These are phyloP conservation scores for Tuta absoluta DNA, from an alignment of 2,888 invertebrate genomes.

Conservation along the genomic window DNA sequence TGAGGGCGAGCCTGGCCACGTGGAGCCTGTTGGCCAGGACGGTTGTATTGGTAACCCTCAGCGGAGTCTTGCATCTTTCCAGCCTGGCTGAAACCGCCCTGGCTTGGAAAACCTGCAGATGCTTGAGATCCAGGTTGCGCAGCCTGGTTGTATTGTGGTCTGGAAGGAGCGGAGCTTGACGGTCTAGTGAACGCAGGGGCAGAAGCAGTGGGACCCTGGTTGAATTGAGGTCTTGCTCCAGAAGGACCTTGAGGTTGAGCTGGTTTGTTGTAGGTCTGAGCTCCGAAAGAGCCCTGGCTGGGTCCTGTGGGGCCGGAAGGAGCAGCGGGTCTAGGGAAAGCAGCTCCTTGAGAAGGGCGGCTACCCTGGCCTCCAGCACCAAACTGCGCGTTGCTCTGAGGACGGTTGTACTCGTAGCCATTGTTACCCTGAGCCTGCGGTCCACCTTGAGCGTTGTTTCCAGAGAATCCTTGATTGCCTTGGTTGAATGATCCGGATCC, in stretches of 20 bases:
- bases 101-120: slow-evolving; percentile 16
- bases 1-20: background rate
- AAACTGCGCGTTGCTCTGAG: slow-evolving; percentile 31
- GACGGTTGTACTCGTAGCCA: slow-evolving; percentile 41
- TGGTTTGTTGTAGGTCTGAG: slow-evolving; percentile 22
- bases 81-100: slow-evolving; percentile 25
- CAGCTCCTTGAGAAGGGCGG: slow-evolving; percentile 24
- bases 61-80: slow-evolving; percentile 37
- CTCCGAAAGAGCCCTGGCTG: slow-evolving; percentile 30
- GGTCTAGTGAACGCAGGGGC: slow-evolving; percentile 4
- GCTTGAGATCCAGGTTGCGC: slow-evolving; percentile 21
- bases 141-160: slow-evolving; percentile 28
- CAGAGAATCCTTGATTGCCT: slow-evolving; percentile 25
- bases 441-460: slow-evolving; percentile 28
- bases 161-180: background rate
- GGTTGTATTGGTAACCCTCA: slow-evolving; percentile 49
- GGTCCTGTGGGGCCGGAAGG: slow-evolving; percentile 18
- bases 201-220: slow-evolving; percentile 23
- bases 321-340: slow-evolving; percentile 15
- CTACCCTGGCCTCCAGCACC: slow-evolving; percentile 28
- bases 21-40: slow-evolving; percentile 37
- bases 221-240: slow-evolving; percentile 25
- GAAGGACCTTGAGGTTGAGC: slow-evolving; percentile 24
- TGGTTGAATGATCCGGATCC: slow-evolving; percentile 23
- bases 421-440: slow-evolving; percentile 35